Evolutionary conservation across 2,797 vertebrate species (phyloP), one percentile per base, ranked within the genome.

Genomic region (Rhyacichthys aspro): DNA sequence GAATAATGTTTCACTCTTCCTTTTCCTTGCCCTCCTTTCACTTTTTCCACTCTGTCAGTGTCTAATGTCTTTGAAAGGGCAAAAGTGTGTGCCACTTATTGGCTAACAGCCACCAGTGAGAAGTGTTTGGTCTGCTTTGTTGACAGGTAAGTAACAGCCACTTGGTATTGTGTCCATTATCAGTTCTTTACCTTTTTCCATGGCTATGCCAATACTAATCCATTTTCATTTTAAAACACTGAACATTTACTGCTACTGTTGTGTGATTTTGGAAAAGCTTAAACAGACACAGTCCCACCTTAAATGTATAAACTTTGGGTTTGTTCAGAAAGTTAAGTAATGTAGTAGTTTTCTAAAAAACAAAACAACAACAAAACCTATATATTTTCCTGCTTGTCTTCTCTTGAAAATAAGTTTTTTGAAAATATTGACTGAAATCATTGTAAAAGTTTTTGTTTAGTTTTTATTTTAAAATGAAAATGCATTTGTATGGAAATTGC

Each of bases 31-130:
- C 74, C 48, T 76, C 64, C 67, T 79, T 81, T 82, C 74, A 78
- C 70, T 74, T 84, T 85, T 81, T 72, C 77, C 74, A 67, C 69
- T 86, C 79, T 84, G 67, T 88, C 76, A 75, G 74, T 83, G 76
- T 86, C 79, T 76, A 78, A 84, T 86, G 66, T 84, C 78, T 86
- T 82, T 86, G 67, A 87, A 80, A 78, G 63, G 67, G 58, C 36
- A 46, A 79, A 75, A 75, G 55, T 83, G 65, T 76, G 60, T 64
- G 68, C 70, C 67, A 73, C 65, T 75, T 70, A 63, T 67, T 84
- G 83, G 78, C 78, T 68, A 18, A 43, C 63, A 79, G 84, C 74
- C 83, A 80, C 68, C 53, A 57, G 67, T 61, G 67, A 57, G 63
- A 60, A 67, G 68, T 74, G 45, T 75, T 75, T 59, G 53, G 57